These are phyloP conservation scores for Gasterosteus nipponicus DNA, from an alignment of 2,113 vertebrate species.

Conservation along the genomic window DNA sequence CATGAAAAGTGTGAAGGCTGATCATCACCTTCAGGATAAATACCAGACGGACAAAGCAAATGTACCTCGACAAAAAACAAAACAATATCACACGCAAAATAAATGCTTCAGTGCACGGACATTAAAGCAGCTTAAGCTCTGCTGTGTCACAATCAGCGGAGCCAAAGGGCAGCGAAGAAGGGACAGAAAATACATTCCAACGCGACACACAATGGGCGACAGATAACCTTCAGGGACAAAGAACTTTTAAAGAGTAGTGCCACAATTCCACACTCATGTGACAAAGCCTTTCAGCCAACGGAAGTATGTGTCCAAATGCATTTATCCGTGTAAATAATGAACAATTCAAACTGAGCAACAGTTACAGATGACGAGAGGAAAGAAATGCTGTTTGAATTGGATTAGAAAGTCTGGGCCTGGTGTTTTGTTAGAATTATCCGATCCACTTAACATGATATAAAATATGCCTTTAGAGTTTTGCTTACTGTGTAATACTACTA, in stretches of 20 bases:
- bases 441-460: neutral
- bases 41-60: conserved; percentile 30
- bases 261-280: conserved; percentile 28
- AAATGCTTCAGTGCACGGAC: conserved; percentile 79
- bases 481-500: neutral
- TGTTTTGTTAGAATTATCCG: neutral
- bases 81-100: conserved; percentile 73
- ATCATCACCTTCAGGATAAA: conserved; percentile 32
- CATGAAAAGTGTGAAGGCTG: conserved; percentile 6
- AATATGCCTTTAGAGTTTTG: neutral
- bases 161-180: conserved; percentile 82
- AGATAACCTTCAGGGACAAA: conserved; percentile 36
- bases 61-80: conserved; percentile 32
- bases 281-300: conserved; percentile 39
- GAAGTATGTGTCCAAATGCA: conserved; percentile 27
- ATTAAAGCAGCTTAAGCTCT: conserved; percentile 44
- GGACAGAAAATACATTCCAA: conserved; percentile 84
- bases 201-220: conserved; percentile 71
- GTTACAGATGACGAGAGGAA: neutral
- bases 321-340: conserved; percentile 13
- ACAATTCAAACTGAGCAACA: neutral
- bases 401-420: neutral
- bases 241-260: conserved; percentile 17
- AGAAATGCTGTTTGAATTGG: neutral
- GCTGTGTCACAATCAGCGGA: conserved; percentile 78